Base-by-base conservation (phyloP, 2,888 invertebrate genomes). In the Meteorus cinctellus region DNA sequence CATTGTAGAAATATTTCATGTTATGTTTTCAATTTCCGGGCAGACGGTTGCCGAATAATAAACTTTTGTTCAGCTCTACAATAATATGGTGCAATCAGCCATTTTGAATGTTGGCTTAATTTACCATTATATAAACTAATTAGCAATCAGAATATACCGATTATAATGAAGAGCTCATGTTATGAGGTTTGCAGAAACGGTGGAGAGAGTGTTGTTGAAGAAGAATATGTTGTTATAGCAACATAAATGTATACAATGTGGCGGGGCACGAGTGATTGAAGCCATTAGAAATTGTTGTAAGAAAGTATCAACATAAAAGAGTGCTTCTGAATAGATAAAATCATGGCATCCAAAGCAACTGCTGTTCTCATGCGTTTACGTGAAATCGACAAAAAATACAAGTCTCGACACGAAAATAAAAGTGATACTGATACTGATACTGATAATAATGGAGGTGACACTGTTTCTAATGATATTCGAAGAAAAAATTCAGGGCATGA, bases 361-460 rank as follows among this genome's bases (percentile, higher is more conserved):
- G 86, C 83, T 4, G 87, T 84, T 51, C 78, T 88, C 45, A 72
- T 81, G 76, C 82, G 85, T 4, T 70, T 88, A 8, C 85, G 85
- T 48, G 86, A 88, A 77, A 87, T 88, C 27, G 88, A 88, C 68
- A 79, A 81, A 41, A 88, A 88, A 75, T 88, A 88, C 68, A 87
- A 83, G 74, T 74, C 77, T 4, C 83, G 82, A 62, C 72, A 77
- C 72, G 48, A 77, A 24, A 70, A 80, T 27, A 24, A 68, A 60
- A 24, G 81, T 19, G 10, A 31, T 14, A 67, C 60, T 12, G 45
- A 51, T 29, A 79, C 81, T 72, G 81, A 82, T 5, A 84, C 81
- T 78, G 81, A 81, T 1, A 80, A 80, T 45, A 84, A 83, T 77
- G 72, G 72, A 0, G 14, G 79, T 0, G 80, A 80, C 12, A 14